Base-by-base conservation (phyloP, 2,888 invertebrate species). In the Mythimna loreyi region DNA sequence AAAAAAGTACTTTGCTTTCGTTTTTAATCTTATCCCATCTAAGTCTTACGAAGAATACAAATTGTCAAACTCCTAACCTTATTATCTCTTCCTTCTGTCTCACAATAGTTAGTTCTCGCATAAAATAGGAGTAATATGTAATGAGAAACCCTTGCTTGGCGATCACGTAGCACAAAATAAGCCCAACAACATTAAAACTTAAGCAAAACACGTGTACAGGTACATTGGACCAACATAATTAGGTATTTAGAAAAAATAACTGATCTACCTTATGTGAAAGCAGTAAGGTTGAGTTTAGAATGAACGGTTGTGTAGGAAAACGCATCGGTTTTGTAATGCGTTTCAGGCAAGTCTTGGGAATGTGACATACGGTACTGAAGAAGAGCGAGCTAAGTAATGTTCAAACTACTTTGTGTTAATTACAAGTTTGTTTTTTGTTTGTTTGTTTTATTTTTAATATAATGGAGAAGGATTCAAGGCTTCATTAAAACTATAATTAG, bases 141-240 rank as follows among this genome's bases (percentile, higher is more conserved):
- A 87, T 82, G 81, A 84, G 79, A 85, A 45, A 80, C 85, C 82
- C 76, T 85, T 82, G 77, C 80, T 83, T 76, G 78, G 82, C 81
- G 84, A 82, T 83, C 85, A 81, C 82, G 86, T 88, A 88, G 86
- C 87, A 89, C 89, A 90, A 90, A 90, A 90, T 89, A 91, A 87
- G 86, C 79, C 81, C 83, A 71, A 86, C 86, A 82, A 82, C 89
- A 88, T 90, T 90, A 89, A 87, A 89, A 88, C 88, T 88, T 85
- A 73, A 86, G 79, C 86, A 86, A 83, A 81, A 88, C 86, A 87
- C 85, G 84, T 87, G 86, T 86, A 86, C 83, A 84, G 86, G 86
- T 85, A 80, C 43, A n/a, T n/a, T 45, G 47, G 63, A 78, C 84
- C 76, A 83, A 71, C 45, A 75, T 81, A 69, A 71, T 68, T 57